phyloP scores from a whole-genome alignment of 2,113 vertebrate species.

The Mellivora capensis region DNA sequence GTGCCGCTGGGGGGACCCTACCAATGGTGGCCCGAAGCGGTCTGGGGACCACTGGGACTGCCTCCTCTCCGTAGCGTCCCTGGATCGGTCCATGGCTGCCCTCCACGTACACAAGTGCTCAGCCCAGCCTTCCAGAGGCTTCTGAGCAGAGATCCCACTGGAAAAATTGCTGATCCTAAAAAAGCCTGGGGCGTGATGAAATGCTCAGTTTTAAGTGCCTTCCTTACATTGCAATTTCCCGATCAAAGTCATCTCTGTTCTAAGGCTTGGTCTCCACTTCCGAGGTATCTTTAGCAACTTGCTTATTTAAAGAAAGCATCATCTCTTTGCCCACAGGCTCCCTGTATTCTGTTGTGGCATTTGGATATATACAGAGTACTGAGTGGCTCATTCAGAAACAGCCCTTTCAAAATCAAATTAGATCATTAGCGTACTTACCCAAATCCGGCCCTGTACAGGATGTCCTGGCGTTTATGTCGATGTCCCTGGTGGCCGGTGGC shows the following conservation, averaged over 20 bases:
- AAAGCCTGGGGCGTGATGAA: background rate
- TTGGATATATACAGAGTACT: background rate
- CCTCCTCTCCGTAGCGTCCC: background rate
- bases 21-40: accelerated
- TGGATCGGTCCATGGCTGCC: accelerated
- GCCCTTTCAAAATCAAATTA: background rate
- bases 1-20: background rate
- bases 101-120: background rate
- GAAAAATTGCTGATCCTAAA: background rate
- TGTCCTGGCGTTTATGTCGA: background rate
- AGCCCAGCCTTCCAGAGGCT: background rate
- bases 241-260: background rate
- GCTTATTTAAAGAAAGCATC: constrained; percentile 23
- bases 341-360: background rate
- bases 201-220: background rate
- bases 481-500: background rate
- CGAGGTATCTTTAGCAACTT: background rate
- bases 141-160: background rate
- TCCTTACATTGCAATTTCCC: constrained; percentile 13
- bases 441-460: accelerated
- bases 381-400: background rate
- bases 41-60: background rate
- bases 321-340: background rate
- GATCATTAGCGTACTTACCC: background rate
- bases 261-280: background rate